Evolutionary conservation across 2,113 vertebrate species (phyloP).

Genomic region (Thomomys bottae): DNA sequence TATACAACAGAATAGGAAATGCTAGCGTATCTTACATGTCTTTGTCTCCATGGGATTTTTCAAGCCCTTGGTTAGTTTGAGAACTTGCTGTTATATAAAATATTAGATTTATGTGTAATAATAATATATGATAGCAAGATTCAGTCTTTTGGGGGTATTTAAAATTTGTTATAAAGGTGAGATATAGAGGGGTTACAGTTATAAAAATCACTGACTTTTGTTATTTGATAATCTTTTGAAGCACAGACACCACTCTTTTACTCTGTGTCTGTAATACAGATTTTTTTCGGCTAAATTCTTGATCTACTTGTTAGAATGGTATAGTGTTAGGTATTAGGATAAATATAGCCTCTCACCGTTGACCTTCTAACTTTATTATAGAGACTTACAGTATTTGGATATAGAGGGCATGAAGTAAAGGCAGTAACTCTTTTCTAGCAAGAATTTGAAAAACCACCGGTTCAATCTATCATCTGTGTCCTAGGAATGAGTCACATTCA

Average conservation of each 20-base stretch:
- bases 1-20: background rate
- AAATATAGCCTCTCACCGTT: background rate
- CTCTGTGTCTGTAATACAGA: background rate
- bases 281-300: background rate
- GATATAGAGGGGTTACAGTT: no score
- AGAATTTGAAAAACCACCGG: background rate
- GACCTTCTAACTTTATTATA: background rate
- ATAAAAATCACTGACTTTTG: background rate
- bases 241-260: background rate
- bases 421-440: background rate
- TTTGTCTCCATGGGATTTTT: background rate
- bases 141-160: no score
- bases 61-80: background rate
- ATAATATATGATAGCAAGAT: no score
- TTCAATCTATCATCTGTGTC: background rate
- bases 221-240: background rate
- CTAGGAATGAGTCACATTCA: background rate
- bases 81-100: constrained; percentile 5
- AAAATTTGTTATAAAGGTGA: no score
- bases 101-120: background rate
- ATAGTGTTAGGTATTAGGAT: background rate
- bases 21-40: background rate
- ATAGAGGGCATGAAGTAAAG: background rate
- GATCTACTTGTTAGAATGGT: background rate
- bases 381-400: background rate